Percentiles rank a stretch among this genome's conserved stretches.
Evolutionary conservation across 2,797 vertebrate genomes (phyloP).

Genomic region (Rhincodon typus): DNA sequence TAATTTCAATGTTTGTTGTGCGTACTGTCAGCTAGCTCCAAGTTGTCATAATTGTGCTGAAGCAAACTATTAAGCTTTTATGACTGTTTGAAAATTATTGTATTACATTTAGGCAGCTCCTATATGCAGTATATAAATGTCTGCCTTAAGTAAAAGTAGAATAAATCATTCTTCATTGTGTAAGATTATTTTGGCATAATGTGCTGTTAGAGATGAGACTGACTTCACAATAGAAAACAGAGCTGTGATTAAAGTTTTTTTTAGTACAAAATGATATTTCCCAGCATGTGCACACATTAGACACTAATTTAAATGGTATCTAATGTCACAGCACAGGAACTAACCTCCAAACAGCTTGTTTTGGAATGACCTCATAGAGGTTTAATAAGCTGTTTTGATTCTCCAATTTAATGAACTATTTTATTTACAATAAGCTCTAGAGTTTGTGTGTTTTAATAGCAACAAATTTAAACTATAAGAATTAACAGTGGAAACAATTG

Average conservation of each 20-base stretch:
- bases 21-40: neutral
- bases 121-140: conserved; percentile 27
- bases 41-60: neutral
- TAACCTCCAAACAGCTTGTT: neutral
- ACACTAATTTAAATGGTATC: conserved; percentile 15
- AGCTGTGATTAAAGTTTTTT: neutral
- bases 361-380: neutral
- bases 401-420: neutral
- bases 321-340: neutral
- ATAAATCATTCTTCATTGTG: conserved; percentile 12
- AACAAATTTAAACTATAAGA: neutral
- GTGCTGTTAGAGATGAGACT: neutral
- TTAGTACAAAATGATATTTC: neutral
- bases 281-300: conserved; percentile 14
- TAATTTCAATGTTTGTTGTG: neutral
- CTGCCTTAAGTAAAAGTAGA: neutral
- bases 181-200: conserved; percentile 21
- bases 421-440: conserved; percentile 1
- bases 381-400: conserved; percentile 29
- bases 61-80: conserved; percentile 20
- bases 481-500: neutral
- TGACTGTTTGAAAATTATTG: neutral
- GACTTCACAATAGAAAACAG: conserved; percentile 23
- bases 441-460: conserved; percentile 7
- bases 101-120: neutral